phyloP scores from a whole-genome alignment of 2,888 invertebrate genomes.

The Hedychridium roseum region DNA sequence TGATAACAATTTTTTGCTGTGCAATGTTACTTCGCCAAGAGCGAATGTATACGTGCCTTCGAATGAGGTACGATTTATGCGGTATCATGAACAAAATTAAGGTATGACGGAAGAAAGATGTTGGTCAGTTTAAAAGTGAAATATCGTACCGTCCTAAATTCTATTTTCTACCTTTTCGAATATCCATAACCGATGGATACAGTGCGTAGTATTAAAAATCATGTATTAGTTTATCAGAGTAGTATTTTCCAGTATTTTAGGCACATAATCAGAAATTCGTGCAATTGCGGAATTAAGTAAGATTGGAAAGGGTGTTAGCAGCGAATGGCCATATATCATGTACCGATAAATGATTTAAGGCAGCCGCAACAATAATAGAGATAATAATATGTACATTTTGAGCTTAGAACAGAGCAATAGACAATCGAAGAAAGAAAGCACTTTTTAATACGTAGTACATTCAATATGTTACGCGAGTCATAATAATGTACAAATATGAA shows the following conservation, averaged over 20 bases:
- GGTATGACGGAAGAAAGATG: slow-evolving; percentile 1
- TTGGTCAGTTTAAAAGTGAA: slow-evolving; percentile 4
- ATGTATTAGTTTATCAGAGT: slow-evolving; percentile 6
- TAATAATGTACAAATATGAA: too few relatives aligned
- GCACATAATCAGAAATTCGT: too few relatives aligned
- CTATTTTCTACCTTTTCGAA: slow-evolving; percentile 23
- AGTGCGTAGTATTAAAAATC: too few relatives aligned
- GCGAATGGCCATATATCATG: too few relatives aligned
- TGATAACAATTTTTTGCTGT: background rate
- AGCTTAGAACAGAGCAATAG: slow-evolving; percentile 9
- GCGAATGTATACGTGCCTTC: slow-evolving; percentile 33
- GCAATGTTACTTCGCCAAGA: background rate
- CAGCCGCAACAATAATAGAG: too few relatives aligned
- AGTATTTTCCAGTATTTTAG: slow-evolving; percentile 7
- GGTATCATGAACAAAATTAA: slow-evolving; percentile 6
- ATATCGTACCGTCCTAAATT: slow-evolving; percentile 29
- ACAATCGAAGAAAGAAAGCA: too few relatives aligned
- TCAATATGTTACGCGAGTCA: too few relatives aligned
- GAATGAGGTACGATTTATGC: slow-evolving; percentile 18
- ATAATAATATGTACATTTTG: too few relatives aligned
- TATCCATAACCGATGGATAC: slow-evolving; percentile 6
- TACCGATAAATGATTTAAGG: too few relatives aligned
- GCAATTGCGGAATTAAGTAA: too few relatives aligned
- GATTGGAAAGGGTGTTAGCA: too few relatives aligned
- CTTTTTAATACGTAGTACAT: too few relatives aligned